Conservation (phyloP, 2,113 vertebrate genomes). For the Lagopus leucura region DNA sequence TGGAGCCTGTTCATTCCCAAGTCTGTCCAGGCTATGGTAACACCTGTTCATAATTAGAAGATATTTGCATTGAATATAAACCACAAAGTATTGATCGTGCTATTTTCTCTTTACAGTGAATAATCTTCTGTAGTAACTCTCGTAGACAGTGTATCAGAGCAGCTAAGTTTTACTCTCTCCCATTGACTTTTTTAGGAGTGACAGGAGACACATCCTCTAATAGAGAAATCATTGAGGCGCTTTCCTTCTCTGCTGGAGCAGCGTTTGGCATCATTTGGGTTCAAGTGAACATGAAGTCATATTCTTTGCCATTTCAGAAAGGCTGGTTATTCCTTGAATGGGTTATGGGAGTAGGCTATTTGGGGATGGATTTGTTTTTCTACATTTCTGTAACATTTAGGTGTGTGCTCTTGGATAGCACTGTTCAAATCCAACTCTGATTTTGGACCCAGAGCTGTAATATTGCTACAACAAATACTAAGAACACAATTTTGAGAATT, state of each 20-base stretch:
- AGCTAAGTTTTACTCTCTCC: neutral
- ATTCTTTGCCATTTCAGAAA: neutral
- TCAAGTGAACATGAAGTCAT: neutral
- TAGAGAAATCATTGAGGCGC: neutral
- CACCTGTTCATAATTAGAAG: neutral
- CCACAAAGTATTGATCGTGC: accelerated
- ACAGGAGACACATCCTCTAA: neutral
- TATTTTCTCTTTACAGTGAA: neutral
- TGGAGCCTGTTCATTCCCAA: neutral
- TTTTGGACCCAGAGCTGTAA: neutral
- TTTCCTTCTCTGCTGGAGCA: neutral
- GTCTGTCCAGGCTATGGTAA: neutral
- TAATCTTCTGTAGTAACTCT: neutral
- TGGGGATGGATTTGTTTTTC: neutral
- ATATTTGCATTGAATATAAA: neutral
- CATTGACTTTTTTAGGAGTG: neutral
- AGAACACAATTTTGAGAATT: neutral
- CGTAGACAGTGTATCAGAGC: neutral
- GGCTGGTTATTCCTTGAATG: neutral
- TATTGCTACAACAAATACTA: neutral
- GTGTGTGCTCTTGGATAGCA: neutral
- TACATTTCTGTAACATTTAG: neutral
- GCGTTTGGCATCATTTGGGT: neutral
- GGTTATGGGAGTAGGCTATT: neutral
- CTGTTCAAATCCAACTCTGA: neutral